Percentiles rank a stretch among this genome's conserved stretches.
Evolutionary conservation across 2,888 invertebrate species (phyloP).

Genomic region (Orthonevra nobilis): DNA sequence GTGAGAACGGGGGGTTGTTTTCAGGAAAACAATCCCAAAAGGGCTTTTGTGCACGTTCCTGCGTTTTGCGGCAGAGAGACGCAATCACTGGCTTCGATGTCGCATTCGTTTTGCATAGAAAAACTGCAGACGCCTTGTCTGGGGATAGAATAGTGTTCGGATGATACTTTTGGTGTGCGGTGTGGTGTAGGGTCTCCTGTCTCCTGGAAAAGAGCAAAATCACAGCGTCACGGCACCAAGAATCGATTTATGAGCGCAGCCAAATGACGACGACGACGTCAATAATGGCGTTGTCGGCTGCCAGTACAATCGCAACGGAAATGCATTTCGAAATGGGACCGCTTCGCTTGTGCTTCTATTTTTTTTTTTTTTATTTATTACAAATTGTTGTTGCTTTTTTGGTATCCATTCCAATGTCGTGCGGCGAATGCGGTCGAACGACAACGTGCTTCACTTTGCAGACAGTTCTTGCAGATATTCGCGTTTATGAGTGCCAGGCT

Average conservation of each 20-base stretch:
- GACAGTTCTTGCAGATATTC: not conserved
- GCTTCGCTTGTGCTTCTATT: no score
- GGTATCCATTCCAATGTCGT: slow-evolving; percentile 39
- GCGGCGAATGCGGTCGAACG: slow-evolving; percentile 36
- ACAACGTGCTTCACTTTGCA: slow-evolving; percentile 37
- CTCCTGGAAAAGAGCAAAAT: slow-evolving; percentile 13
- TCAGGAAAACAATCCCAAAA: slow-evolving; percentile 44
- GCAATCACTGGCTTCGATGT: slow-evolving; percentile 42
- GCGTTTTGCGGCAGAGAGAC: no score
- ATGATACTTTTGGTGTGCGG: slow-evolving; percentile 15
- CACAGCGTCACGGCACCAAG: slow-evolving; percentile 35
- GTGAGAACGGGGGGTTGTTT: slow-evolving; percentile 16
- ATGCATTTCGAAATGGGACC: slow-evolving; percentile 34
- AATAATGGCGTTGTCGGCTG: slow-evolving; percentile 50
- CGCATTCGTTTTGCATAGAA: slow-evolving; percentile 58
- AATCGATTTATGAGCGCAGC: slow-evolving; percentile 57
- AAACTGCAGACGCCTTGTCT: slow-evolving; percentile 66
- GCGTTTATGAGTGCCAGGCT: slow-evolving; percentile 2
- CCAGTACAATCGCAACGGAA: slow-evolving; percentile 64
- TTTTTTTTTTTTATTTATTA: slow-evolving; percentile 7
- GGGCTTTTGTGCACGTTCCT: not conserved
- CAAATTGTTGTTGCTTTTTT: not conserved
- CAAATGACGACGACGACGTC: slow-evolving; percentile 24
- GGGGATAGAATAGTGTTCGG: slow-evolving; percentile 60
- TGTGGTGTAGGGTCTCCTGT: slow-evolving; percentile 30